Conservation (phyloP, 2,888 invertebrate genomes). For the Sabatieria punctata region DNA sequence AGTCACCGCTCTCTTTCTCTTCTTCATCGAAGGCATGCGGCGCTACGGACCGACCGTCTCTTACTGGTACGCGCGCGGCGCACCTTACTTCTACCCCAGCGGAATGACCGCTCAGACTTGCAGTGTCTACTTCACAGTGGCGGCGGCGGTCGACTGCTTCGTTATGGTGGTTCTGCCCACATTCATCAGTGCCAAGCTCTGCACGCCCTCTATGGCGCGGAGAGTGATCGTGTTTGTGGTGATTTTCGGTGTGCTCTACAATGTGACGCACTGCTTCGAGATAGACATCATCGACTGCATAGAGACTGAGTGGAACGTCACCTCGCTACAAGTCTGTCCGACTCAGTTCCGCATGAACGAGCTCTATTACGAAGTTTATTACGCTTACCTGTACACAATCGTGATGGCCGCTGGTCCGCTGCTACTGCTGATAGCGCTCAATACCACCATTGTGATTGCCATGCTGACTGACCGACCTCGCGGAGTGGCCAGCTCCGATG, state of each 20-base stretch:
- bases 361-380: constrained; percentile 14
- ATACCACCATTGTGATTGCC: constrained; percentile 2
- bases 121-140: constrained; percentile 29
- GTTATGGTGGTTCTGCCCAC: neutral
- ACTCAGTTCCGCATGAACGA: constrained; percentile 10
- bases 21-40: constrained; percentile 7
- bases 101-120: constrained; percentile 29
- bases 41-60: neutral
- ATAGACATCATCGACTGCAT: constrained; percentile 22
- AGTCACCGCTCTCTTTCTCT: constrained; percentile 21
- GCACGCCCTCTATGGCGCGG: neutral
- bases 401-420: constrained; percentile 10
- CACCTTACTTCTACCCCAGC: constrained; percentile 17
- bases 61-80: neutral
- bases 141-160: constrained; percentile 13
- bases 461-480: neutral
- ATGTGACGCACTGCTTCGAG: constrained; percentile 28
- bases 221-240: constrained; percentile 15
- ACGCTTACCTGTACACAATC: constrained; percentile 7
- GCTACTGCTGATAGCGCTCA: constrained; percentile 5
- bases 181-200: neutral
- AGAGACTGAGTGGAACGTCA: constrained; percentile 16
- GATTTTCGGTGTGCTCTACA: constrained; percentile 22
- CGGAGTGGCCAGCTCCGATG: neutral
- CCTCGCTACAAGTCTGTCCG: constrained; percentile 24